These are phyloP conservation scores for Leiothrix lutea DNA, from an alignment of 2,113 vertebrate genomes.

Conservation along the genomic window DNA sequence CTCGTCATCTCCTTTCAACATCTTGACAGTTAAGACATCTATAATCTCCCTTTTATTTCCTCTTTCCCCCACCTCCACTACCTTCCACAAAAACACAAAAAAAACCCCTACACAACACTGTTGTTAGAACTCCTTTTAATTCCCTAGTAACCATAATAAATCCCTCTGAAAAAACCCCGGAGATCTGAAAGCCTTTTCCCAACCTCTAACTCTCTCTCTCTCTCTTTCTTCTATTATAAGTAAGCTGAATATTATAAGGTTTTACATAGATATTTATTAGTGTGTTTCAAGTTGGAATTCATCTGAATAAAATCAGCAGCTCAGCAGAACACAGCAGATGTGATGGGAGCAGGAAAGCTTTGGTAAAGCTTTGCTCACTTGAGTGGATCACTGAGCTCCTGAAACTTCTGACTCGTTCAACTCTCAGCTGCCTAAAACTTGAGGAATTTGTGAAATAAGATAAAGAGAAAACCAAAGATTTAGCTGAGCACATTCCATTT, in stretches of 20 bases:
- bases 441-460: not conserved
- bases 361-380: slow-evolving; percentile 26
- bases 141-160: slow-evolving; percentile 1
- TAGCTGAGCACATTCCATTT: not conserved
- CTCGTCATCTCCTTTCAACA: not conserved
- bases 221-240: not conserved
- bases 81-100: not conserved
- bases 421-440: not conserved
- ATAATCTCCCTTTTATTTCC: not conserved
- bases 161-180: not conserved
- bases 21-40: not conserved
- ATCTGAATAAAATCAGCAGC: not conserved
- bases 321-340: not conserved
- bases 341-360: not conserved
- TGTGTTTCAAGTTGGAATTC: slow-evolving; percentile 35
- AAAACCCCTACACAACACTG: not conserved
- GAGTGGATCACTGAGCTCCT: slow-evolving; percentile 39
- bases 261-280: not conserved
- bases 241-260: not conserved
- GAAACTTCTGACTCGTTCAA: not conserved
- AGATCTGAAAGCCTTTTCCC: not conserved
- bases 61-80: rapidly evolving
- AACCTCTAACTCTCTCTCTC: not conserved
- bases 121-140: not conserved
- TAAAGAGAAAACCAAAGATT: not conserved